Conservation (phyloP, 2,888 invertebrate species). For the Heliconius ethilla region DNA sequence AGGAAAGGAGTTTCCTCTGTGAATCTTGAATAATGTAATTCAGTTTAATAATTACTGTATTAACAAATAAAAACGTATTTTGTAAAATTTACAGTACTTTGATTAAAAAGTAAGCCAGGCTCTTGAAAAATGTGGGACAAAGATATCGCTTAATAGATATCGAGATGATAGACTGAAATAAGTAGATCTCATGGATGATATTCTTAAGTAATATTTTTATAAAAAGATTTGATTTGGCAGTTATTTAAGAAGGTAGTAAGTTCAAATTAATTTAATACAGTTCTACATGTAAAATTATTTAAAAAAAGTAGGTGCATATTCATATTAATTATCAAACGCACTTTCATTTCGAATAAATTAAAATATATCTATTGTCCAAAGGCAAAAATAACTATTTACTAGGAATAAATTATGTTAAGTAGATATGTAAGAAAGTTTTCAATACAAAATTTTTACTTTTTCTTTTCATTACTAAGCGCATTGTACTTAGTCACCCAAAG, state of each 20-base stretch:
- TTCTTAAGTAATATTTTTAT: neutral
- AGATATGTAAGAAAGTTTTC: no score
- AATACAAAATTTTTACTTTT: no score
- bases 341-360: neutral
- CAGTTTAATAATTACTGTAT: neutral
- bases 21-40: no score
- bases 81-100: neutral
- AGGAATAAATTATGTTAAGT: no score
- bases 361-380: neutral
- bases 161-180: neutral
- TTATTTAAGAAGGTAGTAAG: neutral
- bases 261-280: neutral
- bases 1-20: no score
- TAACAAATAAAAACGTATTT: neutral
- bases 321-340: no score
- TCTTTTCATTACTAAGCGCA: no score
- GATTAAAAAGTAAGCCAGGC: conserved; percentile 2
- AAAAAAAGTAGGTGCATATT: no score
- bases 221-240: neutral
- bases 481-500: no score
- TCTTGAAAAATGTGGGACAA: conserved; percentile 20
- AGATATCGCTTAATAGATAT: conserved; percentile 18
- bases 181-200: neutral
- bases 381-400: neutral
- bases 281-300: no score